Evolutionary conservation across 2,797 vertebrate genomes (phyloP), one percentile per base, ranked within the genome.

Genomic region (Pagetopsis macropterus): DNA sequence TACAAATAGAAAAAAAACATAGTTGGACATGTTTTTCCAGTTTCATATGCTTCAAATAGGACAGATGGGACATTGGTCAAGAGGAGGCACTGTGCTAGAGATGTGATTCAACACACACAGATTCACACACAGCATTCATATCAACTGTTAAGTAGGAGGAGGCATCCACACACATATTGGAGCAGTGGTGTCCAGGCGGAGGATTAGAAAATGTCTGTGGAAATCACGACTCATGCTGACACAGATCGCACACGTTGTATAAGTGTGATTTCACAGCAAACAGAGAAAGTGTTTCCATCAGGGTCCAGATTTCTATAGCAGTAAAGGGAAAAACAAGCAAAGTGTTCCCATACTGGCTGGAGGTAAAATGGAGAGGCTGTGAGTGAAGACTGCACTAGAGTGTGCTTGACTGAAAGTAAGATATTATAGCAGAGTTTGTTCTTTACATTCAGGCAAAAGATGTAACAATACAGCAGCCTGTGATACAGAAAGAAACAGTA

Each of bases 261-360:
- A 64, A 79, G 54, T 79, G 67, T 79, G 82, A 79, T 83, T 62
- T 72, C 68, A 59, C 57, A 57, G 76, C 65, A 70, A 79, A 72
- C 57, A 62, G 21, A 63, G 19, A 58, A 67, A 56, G 31, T 67
- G 31, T 72, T 76, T 70, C 59, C 66, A 69, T 49, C 8, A 48
- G 40, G 48, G 2, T 60, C 52, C 45, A 15, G 27, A 71, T 72
- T 67, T 70, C 44, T 45, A 51, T 55, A 48, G 61, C 56, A 9
- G 19, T 5, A 16, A 27, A 23, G 12, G n/a, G 37, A 55, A 62
- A 65, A 37, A 7, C 62, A 11, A 75, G 5, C 45, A 16, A 55
- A 59, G 55, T 72, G 69, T 73, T 58, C 65, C 45, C 49, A 50
- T 57, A 33, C 50, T 59, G 0, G 16, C 61, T 19, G 56, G 19